phyloP scores from a whole-genome alignment of 2,113 vertebrate genomes.

The Amazona guildingii region DNA sequence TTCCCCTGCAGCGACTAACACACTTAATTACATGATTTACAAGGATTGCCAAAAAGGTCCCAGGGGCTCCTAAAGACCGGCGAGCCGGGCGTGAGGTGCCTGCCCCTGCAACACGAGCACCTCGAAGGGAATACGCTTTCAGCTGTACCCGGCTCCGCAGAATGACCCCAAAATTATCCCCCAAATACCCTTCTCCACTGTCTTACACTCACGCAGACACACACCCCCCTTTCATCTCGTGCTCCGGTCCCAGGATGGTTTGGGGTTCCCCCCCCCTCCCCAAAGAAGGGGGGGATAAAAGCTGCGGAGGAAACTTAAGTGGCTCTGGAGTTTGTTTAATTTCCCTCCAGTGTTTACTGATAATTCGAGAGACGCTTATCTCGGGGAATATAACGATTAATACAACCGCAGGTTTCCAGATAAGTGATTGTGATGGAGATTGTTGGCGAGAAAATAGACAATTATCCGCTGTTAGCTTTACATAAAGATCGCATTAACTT shows the following conservation, averaged over 20 bases:
- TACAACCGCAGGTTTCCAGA: constrained; percentile 84
- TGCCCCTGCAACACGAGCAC: not conserved
- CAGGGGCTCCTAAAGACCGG: not conserved
- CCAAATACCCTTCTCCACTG: not conserved
- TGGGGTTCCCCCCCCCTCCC: not conserved
- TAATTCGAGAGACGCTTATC: constrained; percentile 72
- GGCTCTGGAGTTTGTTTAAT: constrained; percentile 55
- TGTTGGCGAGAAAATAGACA: constrained; percentile 87
- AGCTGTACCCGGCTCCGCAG: not conserved
- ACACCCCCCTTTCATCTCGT: not conserved
- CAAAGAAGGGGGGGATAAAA: not conserved
- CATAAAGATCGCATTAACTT: constrained; percentile 88
- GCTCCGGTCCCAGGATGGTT: not conserved
- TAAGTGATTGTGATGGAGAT: constrained; percentile 86
- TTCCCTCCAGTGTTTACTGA: constrained; percentile 68
- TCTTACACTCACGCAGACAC: not conserved
- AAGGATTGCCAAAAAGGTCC: not conserved
- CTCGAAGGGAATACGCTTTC: not conserved
- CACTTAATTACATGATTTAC: constrained; percentile 4
- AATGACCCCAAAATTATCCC: not conserved
- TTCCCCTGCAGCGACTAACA: constrained; percentile 10
- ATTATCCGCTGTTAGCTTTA: constrained; percentile 88
- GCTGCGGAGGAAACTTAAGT: constrained; percentile 7
- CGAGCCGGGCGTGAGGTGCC: not conserved
- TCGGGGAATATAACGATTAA: constrained; percentile 81